These are phyloP conservation scores for Eretmochelys imbricata DNA, from an alignment of 2,113 vertebrate species.

Conservation along the genomic window DNA sequence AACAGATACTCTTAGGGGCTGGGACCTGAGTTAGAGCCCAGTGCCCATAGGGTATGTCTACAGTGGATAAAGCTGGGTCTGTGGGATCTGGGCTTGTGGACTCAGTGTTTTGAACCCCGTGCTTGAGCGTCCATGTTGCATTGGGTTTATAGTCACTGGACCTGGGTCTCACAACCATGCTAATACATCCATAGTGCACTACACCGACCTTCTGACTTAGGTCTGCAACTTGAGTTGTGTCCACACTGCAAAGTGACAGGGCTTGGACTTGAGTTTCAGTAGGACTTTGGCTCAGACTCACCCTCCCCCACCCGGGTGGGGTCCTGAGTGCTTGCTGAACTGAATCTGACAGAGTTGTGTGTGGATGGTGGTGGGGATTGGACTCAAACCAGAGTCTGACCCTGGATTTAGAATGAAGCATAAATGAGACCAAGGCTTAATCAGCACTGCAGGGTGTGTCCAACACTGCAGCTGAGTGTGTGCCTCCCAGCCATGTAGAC, in stretches of 20 bases:
- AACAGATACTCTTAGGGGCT: not conserved
- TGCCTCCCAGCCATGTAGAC: not conserved
- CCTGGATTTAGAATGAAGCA: not conserved
- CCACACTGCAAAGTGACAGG: not conserved
- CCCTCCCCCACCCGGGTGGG: not conserved
- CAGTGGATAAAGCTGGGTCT: not conserved
- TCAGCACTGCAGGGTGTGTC: not conserved
- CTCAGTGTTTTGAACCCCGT: not conserved
- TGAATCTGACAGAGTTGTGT: not conserved
- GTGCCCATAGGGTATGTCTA: not conserved
- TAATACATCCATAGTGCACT: not conserved
- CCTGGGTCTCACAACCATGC: not conserved
- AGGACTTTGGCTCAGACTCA: not conserved
- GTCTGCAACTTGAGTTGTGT: not conserved
- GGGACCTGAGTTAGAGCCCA: not conserved
- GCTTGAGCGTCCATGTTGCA: not conserved
- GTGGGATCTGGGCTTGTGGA: not conserved
- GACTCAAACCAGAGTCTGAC: not conserved
- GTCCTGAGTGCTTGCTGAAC: not conserved
- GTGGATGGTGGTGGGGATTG: not conserved
- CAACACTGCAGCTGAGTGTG: not conserved
- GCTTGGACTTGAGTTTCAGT: not conserved
- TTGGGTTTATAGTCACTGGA: not conserved
- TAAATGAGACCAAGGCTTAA: not conserved
- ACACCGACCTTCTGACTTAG: not conserved